These are phyloP conservation scores for Atractosteus spatula DNA, from an alignment of 2,113 vertebrate genomes.

Conservation along the genomic window DNA sequence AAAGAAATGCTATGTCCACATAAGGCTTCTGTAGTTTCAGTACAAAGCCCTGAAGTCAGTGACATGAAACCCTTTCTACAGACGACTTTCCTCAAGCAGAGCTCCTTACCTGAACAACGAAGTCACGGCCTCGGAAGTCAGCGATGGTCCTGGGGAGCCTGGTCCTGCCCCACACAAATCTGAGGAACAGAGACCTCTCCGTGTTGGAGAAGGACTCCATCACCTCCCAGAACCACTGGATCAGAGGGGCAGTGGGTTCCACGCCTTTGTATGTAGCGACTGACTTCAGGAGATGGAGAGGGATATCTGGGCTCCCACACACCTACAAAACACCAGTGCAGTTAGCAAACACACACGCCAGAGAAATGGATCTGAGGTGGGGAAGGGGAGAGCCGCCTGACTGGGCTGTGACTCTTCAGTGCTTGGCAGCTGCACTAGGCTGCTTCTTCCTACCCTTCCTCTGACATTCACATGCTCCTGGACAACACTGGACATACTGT, in stretches of 20 bases:
- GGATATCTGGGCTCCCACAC: slow-evolving; percentile 96
- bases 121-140: slow-evolving; percentile 93
- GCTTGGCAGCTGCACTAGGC: no score
- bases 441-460: no score
- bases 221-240: slow-evolving; percentile 98
- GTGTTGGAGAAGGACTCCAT: slow-evolving; percentile 99
- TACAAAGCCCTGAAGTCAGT: background rate
- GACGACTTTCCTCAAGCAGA: no score
- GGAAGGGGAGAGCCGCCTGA: no score
- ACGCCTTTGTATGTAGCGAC: slow-evolving; percentile 96
- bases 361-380: no score
- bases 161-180: slow-evolving; percentile 96
- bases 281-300: slow-evolving; percentile 93
- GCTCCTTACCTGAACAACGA: slow-evolving; percentile 87
- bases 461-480: no score
- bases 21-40: no score
- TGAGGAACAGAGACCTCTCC: slow-evolving; percentile 89
- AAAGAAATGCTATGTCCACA: background rate
- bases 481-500: no score
- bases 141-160: slow-evolving; percentile 96
- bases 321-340: slow-evolving; percentile 66
- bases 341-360: no score
- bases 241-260: slow-evolving; percentile 84
- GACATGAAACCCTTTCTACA: background rate
- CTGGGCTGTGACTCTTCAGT: no score